Base-by-base conservation (phyloP, 2,888 invertebrate genomes). In the Sycophila texana region DNA sequence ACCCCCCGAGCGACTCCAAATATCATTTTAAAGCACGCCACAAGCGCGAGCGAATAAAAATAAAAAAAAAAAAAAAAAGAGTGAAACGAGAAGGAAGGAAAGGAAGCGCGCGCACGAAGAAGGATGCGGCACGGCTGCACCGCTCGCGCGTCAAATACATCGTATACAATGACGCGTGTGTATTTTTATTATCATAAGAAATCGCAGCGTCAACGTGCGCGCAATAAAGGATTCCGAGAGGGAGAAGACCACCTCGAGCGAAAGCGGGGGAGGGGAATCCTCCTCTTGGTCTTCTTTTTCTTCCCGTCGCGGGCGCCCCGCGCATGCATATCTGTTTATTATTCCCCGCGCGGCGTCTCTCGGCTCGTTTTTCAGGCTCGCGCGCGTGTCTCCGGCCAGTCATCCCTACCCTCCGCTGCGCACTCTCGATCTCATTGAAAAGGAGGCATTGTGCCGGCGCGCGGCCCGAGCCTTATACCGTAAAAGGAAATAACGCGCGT, bases 401-500 rank as follows among this genome's bases (percentile, higher is more conserved):
- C 39, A 39, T 39, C 39, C 39, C 39, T 39, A 7, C 39, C 39
- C 39, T 10, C 10, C 39, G 5, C 10, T 10, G 39, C 39, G 30
- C 53, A 75, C 79, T 76, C 79, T 72, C 77, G 74, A 76, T 72
- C 72, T 82, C 79, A 81, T 81, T 79, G 82, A 81, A 83, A 83
- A 81, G 82, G 81, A 47, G 79, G 80, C 83, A 84, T 84, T 84
- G 83, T 83, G 82, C 79, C 78, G 71, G 20, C 26, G 13, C 30
- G 22, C 55, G 26, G 30, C 22, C 61, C 66, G 16, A 39, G 39
- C 16, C 61, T 51, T 81, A 81, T 75, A 70, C 85, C 86, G 79
- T 86, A 85, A 84, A 86, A 84, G 86, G 85, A 83, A 85, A 84
- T 84, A 84, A 83, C 82, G 82, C 82, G 82, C 82, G 84, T 81